Evolutionary conservation across 2,888 invertebrate species (phyloP).

Genomic region (Willowsia nigromaculata): DNA sequence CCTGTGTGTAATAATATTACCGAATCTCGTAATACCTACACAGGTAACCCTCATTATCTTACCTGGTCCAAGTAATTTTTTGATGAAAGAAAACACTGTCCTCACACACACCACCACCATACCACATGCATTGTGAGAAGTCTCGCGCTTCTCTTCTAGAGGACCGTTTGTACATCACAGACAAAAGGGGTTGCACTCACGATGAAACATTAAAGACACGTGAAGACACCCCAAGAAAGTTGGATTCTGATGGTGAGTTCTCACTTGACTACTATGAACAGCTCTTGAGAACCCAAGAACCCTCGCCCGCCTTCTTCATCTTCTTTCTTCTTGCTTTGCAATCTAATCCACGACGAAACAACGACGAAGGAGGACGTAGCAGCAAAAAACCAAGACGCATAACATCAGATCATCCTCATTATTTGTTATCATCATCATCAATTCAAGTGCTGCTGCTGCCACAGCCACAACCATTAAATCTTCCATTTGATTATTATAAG

Average conservation of each 20-base stretch:
- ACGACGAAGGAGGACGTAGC: conserved; percentile 25
- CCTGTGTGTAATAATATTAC: conserved; percentile 4
- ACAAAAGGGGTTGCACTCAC: neutral
- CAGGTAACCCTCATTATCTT: neutral
- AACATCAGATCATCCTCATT: conserved; percentile 6
- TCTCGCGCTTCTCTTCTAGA: conserved; percentile 60
- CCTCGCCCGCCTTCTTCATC: conserved; percentile 63
- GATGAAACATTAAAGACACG: neutral
- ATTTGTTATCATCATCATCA: neutral
- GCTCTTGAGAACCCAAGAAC: conserved; percentile 54
- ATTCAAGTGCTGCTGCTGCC: neutral
- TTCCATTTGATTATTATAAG: neutral
- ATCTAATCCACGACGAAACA: neutral
- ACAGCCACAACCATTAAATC: neutral
- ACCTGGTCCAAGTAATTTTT: neutral
- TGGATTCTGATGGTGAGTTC: neutral
- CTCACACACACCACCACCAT: conserved; percentile 44
- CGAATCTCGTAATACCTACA: neutral
- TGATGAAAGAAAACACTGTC: conserved; percentile 66
- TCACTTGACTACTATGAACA: conserved; percentile 41
- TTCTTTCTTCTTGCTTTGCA: conserved; percentile 36
- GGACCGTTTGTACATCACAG: conserved; percentile 63
- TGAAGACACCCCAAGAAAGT: neutral
- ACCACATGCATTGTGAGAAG: conserved; percentile 53
- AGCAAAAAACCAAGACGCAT: conserved; percentile 43